Evolutionary conservation across 2,113 vertebrate genomes (phyloP).

Genomic region (Rhinopithecus roxellana): DNA sequence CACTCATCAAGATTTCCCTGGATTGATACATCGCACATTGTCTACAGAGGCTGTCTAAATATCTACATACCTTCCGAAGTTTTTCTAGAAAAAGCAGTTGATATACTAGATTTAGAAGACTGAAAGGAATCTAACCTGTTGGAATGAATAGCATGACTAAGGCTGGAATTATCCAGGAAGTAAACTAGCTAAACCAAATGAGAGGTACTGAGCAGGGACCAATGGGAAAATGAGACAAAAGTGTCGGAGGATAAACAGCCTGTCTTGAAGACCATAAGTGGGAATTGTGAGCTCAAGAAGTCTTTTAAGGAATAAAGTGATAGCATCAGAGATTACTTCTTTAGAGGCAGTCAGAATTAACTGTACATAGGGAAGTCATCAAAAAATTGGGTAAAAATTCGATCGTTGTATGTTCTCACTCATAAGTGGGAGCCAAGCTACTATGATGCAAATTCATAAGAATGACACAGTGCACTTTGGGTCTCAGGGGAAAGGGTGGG

Average conservation of each 20-base stretch:
- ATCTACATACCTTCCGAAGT: background rate
- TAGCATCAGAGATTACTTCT: background rate
- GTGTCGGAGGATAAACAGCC: background rate
- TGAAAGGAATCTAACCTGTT: background rate
- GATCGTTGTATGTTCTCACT: too few species aligned
- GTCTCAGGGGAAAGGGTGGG: too few species aligned
- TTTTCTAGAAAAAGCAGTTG: constrained; percentile 23
- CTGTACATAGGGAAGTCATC: background rate
- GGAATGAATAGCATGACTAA: background rate
- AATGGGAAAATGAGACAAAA: background rate
- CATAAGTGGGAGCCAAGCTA: too few species aligned
- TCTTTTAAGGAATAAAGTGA: background rate
- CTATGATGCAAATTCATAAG: too few species aligned
- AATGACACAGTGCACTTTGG: too few species aligned
- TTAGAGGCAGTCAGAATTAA: background rate
- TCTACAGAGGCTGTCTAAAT: background rate
- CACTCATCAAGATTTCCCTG: background rate
- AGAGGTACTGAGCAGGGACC: background rate
- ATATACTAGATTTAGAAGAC: background rate
- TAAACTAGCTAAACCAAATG: background rate
- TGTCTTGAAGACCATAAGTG: background rate
- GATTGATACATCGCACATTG: background rate
- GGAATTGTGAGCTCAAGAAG: background rate
- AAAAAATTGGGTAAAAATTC: background rate
- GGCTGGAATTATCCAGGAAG: background rate